These are phyloP conservation scores for Macrosoma leucophasiata DNA, from an alignment of 2,888 invertebrate species.

Conservation along the genomic window DNA sequence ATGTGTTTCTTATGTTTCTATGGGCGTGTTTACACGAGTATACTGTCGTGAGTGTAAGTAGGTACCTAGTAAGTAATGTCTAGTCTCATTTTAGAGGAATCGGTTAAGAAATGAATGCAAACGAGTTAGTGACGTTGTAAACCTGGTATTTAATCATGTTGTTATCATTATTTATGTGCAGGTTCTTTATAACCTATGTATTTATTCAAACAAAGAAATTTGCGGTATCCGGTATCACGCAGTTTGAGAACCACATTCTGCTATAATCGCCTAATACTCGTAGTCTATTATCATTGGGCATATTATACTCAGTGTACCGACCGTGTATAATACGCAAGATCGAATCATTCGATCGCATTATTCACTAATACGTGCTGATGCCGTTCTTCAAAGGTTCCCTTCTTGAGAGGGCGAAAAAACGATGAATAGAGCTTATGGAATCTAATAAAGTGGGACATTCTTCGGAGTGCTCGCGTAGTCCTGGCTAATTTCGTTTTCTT, in stretches of 20 bases:
- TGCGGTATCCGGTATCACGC: too few species aligned
- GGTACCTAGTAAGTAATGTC: too few species aligned
- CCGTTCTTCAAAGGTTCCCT: slow-evolving; percentile 60
- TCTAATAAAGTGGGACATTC: slow-evolving; percentile 71
- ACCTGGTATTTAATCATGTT: too few species aligned
- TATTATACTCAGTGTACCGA: slow-evolving; percentile 48
- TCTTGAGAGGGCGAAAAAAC: slow-evolving; percentile 54
- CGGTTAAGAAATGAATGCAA: too few species aligned
- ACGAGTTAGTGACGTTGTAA: too few species aligned
- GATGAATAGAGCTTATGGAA: slow-evolving; percentile 70
- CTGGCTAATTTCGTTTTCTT: slow-evolving; percentile 49
- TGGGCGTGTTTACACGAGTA: too few species aligned
- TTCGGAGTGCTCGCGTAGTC: slow-evolving; percentile 41
- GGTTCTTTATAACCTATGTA: too few species aligned
- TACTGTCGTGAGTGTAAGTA: too few species aligned
- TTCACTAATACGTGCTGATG: slow-evolving; percentile 62
- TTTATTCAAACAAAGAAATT: too few species aligned
- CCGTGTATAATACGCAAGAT: slow-evolving; percentile 54
- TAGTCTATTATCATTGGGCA: slow-evolving; percentile 60
- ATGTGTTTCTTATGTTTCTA: too few species aligned
- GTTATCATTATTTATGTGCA: too few species aligned
- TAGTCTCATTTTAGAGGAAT: too few species aligned
- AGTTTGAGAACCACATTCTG: slow-evolving; percentile 39
- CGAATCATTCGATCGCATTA: slow-evolving; percentile 67
- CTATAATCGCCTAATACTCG: slow-evolving; percentile 58